Evolutionary conservation across 2,113 vertebrate species (phyloP).

Genomic region (Tapirus terrestris): DNA sequence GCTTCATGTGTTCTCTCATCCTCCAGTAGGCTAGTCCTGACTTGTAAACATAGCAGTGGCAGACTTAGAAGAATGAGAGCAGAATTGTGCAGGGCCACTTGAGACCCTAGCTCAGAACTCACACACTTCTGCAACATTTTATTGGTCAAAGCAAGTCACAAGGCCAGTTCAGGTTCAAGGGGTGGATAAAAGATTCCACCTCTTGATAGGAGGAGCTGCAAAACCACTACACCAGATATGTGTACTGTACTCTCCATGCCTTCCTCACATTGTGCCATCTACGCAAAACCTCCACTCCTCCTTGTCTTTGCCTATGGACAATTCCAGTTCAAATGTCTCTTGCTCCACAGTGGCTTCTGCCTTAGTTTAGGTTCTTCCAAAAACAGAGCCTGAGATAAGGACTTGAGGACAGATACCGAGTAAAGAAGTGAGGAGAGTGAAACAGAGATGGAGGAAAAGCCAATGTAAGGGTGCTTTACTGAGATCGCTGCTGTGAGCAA

Average conservation of each 20-base stretch:
- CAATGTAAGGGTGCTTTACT: neutral
- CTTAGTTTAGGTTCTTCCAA: constrained; percentile 30
- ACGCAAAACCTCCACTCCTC: neutral
- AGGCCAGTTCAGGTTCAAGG: constrained; percentile 2
- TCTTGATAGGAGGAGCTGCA: neutral
- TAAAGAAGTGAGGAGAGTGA: neutral
- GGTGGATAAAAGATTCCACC: neutral
- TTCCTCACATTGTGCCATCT: neutral
- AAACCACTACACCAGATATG: neutral
- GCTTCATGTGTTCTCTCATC: neutral
- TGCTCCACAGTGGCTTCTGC: neutral
- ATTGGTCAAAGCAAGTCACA: neutral
- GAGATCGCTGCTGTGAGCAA: neutral
- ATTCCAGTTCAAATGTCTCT: constrained; percentile 10
- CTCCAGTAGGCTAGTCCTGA: neutral
- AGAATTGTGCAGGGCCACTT: neutral
- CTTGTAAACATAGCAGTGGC: neutral
- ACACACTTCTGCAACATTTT: constrained; percentile 14
- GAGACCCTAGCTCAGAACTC: neutral
- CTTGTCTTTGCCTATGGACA: neutral
- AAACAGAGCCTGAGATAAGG: constrained; percentile 15
- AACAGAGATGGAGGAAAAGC: constrained; percentile 14
- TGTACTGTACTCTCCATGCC: neutral
- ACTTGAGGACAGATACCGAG: neutral
- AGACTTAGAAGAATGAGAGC: neutral